Conservation (phyloP, 2,797 vertebrate species). For the Saguinus oedipus region DNA sequence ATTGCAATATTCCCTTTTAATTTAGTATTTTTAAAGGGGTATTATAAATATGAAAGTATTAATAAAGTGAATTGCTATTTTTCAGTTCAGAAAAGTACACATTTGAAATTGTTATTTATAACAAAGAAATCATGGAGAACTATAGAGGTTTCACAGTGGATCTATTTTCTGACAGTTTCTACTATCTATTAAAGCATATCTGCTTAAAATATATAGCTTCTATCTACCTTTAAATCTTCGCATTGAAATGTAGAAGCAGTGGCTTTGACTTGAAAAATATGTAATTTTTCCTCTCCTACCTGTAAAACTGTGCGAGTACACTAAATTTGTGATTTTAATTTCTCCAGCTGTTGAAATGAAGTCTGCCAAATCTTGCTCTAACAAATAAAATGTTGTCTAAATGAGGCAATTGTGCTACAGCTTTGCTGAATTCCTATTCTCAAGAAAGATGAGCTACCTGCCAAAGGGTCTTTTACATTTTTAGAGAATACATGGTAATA, state of each 20-base stretch:
- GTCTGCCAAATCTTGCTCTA: slow-evolving; percentile 65
- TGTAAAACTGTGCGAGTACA: slow-evolving; percentile 76
- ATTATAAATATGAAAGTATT: slow-evolving; percentile 82
- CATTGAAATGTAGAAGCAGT: slow-evolving; percentile 52
- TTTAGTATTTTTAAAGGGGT: slow-evolving; percentile 49
- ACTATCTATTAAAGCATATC: slow-evolving; percentile 49
- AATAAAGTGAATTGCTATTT: slow-evolving; percentile 68
- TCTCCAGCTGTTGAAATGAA: slow-evolving; percentile 64
- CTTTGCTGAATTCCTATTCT: slow-evolving; percentile 48
- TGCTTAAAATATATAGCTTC: slow-evolving; percentile 63
- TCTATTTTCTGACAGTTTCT: slow-evolving; percentile 65
- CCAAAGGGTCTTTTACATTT: slow-evolving; percentile 14
- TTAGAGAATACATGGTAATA: slow-evolving; percentile 60
- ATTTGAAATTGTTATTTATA: slow-evolving; percentile 80
- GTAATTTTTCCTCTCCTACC: slow-evolving; percentile 52
- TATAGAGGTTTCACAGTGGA: slow-evolving; percentile 6
- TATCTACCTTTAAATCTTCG: slow-evolving; percentile 48
- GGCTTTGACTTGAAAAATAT: slow-evolving; percentile 26
- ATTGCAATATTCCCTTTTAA: slow-evolving; percentile 35
- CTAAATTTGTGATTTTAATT: slow-evolving; percentile 73
- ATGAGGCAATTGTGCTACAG: slow-evolving; percentile 26
- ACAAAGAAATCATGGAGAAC: slow-evolving; percentile 63
- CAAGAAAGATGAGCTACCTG: slow-evolving; percentile 53
- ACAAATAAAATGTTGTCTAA: slow-evolving; percentile 69
- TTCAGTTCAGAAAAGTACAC: slow-evolving; percentile 75